Evolutionary conservation across 2,113 vertebrate species (phyloP).

Genomic region (Onychorhynchus coronatus): DNA sequence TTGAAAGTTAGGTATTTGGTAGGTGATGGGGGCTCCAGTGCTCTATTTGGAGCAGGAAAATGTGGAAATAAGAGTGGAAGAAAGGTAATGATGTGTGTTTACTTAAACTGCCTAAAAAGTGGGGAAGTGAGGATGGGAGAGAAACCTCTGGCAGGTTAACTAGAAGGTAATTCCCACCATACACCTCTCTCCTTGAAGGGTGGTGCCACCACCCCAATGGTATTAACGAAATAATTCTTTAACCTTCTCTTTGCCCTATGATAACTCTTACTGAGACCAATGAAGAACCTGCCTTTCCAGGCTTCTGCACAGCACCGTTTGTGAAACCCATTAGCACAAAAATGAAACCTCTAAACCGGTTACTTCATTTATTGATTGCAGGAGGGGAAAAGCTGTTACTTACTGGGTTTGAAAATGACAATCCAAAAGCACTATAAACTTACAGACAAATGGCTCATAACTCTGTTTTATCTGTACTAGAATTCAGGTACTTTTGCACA

Average conservation of each 20-base stretch:
- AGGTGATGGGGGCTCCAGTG: background rate
- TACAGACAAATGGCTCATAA: background rate
- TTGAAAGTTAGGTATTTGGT: background rate
- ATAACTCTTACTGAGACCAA: background rate
- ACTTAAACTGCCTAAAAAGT: background rate
- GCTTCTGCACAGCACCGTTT: fast-evolving
- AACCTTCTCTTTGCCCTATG: background rate
- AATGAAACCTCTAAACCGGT: background rate
- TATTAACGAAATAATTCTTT: background rate
- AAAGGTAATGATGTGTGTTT: background rate
- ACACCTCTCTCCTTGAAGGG: background rate
- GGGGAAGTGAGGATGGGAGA: background rate
- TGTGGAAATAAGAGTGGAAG: background rate
- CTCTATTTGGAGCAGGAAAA: background rate
- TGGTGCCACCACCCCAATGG: fast-evolving
- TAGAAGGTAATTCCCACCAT: background rate
- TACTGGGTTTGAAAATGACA: background rate
- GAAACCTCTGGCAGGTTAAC: background rate
- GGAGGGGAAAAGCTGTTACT: background rate
- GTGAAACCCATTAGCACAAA: background rate
- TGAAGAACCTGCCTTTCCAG: background rate
- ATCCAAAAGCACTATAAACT: background rate
- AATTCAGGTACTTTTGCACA: background rate
- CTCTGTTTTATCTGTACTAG: background rate
- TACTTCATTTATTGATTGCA: background rate